These are phyloP conservation scores for Microchrysa polita DNA, from an alignment of 2,888 invertebrate genomes.

Conservation along the genomic window DNA sequence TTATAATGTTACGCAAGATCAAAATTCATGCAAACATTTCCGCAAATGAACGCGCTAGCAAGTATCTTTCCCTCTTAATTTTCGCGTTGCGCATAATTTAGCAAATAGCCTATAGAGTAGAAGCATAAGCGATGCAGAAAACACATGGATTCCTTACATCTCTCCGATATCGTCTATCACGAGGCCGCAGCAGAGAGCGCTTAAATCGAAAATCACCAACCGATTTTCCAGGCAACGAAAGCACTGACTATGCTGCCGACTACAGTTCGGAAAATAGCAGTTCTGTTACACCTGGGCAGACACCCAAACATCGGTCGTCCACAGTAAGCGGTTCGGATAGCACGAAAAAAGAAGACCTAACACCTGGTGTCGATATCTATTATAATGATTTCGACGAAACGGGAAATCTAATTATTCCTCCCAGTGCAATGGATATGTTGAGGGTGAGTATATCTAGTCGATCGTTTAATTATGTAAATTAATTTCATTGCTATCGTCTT, in stretches of 20 bases:
- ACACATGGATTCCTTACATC: slow-evolving; percentile 86
- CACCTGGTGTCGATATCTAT: slow-evolving; percentile 56
- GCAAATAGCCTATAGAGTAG: slow-evolving; percentile 66
- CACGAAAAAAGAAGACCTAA: slow-evolving; percentile 59
- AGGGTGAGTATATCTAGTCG: slow-evolving; percentile 34
- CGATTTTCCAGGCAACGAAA: slow-evolving; percentile 69
- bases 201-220: slow-evolving; percentile 68
- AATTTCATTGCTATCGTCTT: too few species aligned
- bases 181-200: slow-evolving; percentile 78
- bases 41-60: not conserved
- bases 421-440: slow-evolving; percentile 46
- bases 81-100: slow-evolving; percentile 52
- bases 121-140: slow-evolving; percentile 78
- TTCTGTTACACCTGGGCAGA: slow-evolving; percentile 74
- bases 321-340: slow-evolving; percentile 67
- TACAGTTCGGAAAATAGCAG: slow-evolving; percentile 81
- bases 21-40: not conserved
- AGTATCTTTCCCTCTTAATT: not conserved
- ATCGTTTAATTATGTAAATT: too few species aligned
- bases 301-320: slow-evolving; percentile 75
- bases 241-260: slow-evolving; percentile 81
- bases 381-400: slow-evolving; percentile 54
- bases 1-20: not conserved
- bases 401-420: slow-evolving; percentile 29
- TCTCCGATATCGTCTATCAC: slow-evolving; percentile 82